phyloP scores from a whole-genome alignment of 2,797 vertebrate genomes.

The Heteromormyrus szaboi region DNA sequence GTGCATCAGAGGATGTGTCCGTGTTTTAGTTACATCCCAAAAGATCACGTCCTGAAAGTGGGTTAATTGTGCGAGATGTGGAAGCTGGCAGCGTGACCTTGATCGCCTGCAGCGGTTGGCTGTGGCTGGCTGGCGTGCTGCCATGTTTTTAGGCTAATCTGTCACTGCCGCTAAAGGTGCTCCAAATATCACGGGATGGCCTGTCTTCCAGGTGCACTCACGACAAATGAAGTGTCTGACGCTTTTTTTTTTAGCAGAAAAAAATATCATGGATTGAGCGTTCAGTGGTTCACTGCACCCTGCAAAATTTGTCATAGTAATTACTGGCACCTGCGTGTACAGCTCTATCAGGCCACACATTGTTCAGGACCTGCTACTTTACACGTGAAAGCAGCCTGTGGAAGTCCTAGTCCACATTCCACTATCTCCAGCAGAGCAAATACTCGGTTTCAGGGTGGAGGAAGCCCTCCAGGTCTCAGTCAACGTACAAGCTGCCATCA shows the following conservation, averaged over 20 bases:
- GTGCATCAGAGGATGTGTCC: slow-evolving; percentile 39
- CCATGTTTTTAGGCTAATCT: slow-evolving; percentile 31
- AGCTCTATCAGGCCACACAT: background rate
- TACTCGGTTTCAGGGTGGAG: background rate
- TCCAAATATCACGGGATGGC: background rate
- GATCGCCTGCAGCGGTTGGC: slow-evolving; percentile 39
- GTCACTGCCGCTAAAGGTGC: background rate
- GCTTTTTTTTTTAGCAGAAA: background rate
- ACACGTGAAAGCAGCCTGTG: background rate
- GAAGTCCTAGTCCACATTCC: background rate
- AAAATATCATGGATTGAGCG: background rate
- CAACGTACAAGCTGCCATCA: background rate
- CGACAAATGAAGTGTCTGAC: background rate
- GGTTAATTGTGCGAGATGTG: slow-evolving; percentile 56
- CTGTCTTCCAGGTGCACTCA: background rate
- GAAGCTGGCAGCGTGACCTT: slow-evolving; percentile 46
- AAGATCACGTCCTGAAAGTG: slow-evolving; percentile 54
- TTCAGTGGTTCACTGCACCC: background rate
- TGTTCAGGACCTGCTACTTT: background rate
- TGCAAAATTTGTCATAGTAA: background rate
- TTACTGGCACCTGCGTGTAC: background rate
- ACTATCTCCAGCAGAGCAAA: background rate
- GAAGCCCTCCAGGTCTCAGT: background rate
- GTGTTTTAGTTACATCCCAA: slow-evolving; percentile 61
- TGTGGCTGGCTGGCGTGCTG: background rate